Conservation (phyloP, 2,113 vertebrate species). For the Lynx canadensis region DNA sequence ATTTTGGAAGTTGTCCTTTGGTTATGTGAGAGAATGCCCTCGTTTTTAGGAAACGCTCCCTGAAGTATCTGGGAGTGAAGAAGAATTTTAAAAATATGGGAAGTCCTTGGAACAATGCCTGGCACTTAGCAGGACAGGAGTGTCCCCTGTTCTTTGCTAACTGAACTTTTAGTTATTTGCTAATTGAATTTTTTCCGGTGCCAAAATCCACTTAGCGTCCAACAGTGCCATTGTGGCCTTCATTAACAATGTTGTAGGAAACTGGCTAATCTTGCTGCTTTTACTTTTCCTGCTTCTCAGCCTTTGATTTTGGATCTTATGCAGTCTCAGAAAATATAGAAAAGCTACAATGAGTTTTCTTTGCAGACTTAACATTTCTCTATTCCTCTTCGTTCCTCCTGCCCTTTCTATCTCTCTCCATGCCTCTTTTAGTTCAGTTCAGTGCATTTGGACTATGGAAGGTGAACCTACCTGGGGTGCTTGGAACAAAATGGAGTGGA, state of each 20-base stretch:
- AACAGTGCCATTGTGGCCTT: not conserved
- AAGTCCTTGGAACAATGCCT: not conserved
- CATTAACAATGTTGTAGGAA: not conserved
- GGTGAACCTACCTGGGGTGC: not conserved
- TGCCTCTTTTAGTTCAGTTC: not conserved
- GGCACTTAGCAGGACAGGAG: not conserved
- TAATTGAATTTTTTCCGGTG: not conserved
- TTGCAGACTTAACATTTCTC: not conserved
- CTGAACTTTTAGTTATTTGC: not conserved
- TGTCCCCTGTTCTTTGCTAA: not conserved
- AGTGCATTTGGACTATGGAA: not conserved
- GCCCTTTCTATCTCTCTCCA: too few relatives aligned
- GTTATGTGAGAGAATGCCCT: not conserved
- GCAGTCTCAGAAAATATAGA: not conserved
- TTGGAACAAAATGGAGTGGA: not conserved
- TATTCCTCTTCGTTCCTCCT: not conserved
- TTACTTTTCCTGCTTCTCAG: conserved; percentile 14
- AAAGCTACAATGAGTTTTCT: not conserved
- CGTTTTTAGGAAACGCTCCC: not conserved
- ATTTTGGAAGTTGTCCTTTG: not conserved
- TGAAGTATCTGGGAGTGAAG: not conserved
- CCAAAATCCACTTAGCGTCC: not conserved
- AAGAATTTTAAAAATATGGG: not conserved
- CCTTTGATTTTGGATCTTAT: not conserved
- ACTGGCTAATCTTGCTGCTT: not conserved